Conservation (phyloP, 2,113 vertebrate species). For the Psittacus erithacus region DNA sequence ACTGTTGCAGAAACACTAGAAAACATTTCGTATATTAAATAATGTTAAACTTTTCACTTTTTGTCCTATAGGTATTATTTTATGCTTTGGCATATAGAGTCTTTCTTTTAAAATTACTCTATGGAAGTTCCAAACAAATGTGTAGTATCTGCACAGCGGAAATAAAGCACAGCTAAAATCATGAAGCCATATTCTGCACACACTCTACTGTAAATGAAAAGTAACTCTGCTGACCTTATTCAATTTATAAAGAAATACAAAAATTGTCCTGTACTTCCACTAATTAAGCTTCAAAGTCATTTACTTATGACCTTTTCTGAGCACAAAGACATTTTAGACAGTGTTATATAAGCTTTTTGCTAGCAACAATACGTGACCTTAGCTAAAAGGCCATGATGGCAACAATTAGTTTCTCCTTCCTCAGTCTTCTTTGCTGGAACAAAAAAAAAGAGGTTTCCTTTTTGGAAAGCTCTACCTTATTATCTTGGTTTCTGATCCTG, state of each 20-base stretch:
- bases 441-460: neutral
- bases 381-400: neutral
- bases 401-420: neutral
- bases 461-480: neutral
- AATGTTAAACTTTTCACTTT: neutral
- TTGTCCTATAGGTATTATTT: neutral
- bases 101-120: neutral
- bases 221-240: neutral
- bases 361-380: neutral
- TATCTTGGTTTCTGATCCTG: neutral
- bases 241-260: neutral
- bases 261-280: neutral
- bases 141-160: neutral
- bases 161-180: neutral
- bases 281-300: slow-evolving; percentile 8
- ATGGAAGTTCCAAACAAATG: neutral
- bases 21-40: neutral
- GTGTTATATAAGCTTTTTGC: neutral
- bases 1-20: neutral
- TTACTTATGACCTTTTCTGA: slow-evolving; percentile 31
- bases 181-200: neutral
- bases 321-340: neutral
- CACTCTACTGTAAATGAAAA: neutral
- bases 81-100: neutral
- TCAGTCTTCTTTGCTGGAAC: neutral